Evolutionary conservation across 2,888 invertebrate genomes (phyloP).

Genomic region (Iphiclides podalirius): DNA sequence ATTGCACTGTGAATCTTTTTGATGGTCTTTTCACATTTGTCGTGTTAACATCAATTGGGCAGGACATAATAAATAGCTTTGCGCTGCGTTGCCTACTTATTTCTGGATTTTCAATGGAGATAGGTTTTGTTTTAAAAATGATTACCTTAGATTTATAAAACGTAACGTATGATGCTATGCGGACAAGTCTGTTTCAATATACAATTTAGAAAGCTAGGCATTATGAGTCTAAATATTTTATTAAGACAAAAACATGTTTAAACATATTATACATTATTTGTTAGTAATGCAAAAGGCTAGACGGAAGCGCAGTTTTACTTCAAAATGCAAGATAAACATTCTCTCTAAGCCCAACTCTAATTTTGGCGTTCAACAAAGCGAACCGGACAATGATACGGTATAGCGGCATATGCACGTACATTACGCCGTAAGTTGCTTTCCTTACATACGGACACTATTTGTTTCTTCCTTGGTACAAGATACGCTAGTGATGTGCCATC

Average conservation of each 20-base stretch:
- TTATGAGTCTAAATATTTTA: too few species aligned
- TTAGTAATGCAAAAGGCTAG: background rate
- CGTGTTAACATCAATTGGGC: background rate
- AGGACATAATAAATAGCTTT: too few species aligned
- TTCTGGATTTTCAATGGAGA: too few species aligned
- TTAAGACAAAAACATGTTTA: too few species aligned
- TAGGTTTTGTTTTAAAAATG: too few species aligned
- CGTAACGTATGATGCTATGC: too few species aligned
- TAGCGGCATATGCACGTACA: constrained; percentile 50
- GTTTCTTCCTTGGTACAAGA: constrained; percentile 47
- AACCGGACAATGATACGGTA: constrained; percentile 59
- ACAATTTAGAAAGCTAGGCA: too few species aligned
- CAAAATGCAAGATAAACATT: constrained; percentile 17
- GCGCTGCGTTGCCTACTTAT: too few species aligned
- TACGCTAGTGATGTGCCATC: constrained; percentile 16
- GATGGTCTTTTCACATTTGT: background rate
- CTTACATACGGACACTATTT: constrained; percentile 52
- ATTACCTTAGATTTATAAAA: too few species aligned
- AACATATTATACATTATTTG: too few species aligned
- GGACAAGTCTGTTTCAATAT: too few species aligned
- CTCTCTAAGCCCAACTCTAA: constrained; percentile 39
- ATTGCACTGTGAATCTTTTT: background rate
- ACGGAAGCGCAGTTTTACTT: background rate
- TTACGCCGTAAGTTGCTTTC: constrained; percentile 39
- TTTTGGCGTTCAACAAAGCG: constrained; percentile 54